A percentile compares a stretch with the other conserved stretches of the same genome.
phyloP scores from a whole-genome alignment of 2,113 vertebrate species.

The cattle (Bos taurus) region DNA sequence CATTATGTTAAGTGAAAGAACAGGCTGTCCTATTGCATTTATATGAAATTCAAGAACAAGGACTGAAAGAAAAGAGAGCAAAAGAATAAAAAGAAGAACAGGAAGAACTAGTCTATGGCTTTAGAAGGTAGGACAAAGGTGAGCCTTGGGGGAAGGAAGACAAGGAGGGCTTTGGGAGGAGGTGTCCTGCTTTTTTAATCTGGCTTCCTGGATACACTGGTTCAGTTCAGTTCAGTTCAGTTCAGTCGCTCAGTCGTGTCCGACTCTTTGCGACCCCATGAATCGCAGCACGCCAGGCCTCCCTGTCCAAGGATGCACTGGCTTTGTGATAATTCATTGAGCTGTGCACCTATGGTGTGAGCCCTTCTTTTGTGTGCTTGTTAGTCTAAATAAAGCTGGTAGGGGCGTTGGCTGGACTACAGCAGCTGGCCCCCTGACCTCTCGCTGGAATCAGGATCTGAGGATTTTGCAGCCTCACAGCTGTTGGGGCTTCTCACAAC shows the following conservation, averaged over 20 bases:
- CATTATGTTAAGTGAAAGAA: background rate
- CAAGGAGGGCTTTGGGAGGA: background rate
- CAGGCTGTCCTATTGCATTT: background rate
- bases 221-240: too few species aligned
- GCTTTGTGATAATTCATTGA: background rate
- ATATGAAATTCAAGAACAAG: background rate
- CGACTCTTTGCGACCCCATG: too few species aligned
- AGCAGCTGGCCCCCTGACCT: background rate
- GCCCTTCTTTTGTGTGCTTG: background rate
- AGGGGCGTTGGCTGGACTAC: background rate
- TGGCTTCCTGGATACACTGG: fast-evolving
- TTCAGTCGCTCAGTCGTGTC: too few species aligned
- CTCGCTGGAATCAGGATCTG: background rate
- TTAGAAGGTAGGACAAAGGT: background rate
- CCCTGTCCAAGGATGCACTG: background rate
- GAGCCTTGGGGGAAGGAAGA: too few species aligned
- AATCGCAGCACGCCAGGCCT: too few species aligned
- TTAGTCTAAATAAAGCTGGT: background rate
- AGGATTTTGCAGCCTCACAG: background rate
- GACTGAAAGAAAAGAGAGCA: background rate
- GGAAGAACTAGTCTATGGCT: background rate
- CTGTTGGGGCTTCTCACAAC: background rate
- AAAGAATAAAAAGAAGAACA: background rate
- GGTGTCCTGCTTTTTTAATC: background rate
- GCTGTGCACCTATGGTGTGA: fast-evolving